Base-by-base conservation (phyloP, 1,140 invertebrate species). In the Bathynomus jamesi region DNA sequence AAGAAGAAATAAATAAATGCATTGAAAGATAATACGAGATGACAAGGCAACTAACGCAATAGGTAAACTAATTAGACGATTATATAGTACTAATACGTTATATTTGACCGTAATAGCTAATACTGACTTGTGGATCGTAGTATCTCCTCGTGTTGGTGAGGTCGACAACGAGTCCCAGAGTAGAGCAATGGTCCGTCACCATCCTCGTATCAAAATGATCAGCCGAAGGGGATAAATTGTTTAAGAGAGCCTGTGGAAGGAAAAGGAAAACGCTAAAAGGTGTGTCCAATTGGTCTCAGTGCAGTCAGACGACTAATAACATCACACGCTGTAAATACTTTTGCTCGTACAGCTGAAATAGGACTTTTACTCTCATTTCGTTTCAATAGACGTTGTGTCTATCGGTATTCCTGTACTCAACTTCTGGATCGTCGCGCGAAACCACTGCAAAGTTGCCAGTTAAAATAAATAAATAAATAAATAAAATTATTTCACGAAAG, bases 111-210 rank as follows among this genome's bases (percentile, higher is more conserved):
- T 13, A 21, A 64, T 25, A 17, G 25, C 27, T 29, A 62, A 46
- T 71, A 72, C 62, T 67, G 70, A 78, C 87, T 73, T 82, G 69
- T 27, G 79, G 79, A 75, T 86, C 79, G 79, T 90, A 90, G 79
- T 90, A 90, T 64, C 86, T 85, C 46, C 76, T 79, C 0, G 89
- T 90, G 75, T 88, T 87, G 28, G 89, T 90, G 62, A 90, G 79
- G 79, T 91, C 89, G 53, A 91, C 84, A 28, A 91, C 83, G 40
- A 86, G 80, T 65, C 87, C 88, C 40, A 91, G 78, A 63, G 85
- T 82, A 10, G 87, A 85, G 62, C 84, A 81, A 53, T 80, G 78
- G 53, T 86, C 78, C 72, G 86, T 77, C 32, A 89, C 73, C 28
- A 40, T 68, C 10, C 69, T 61, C 21, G 40, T 11, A 17, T 21